Base-by-base conservation (phyloP, 2,113 vertebrate genomes). In the Suricata suricatta region DNA sequence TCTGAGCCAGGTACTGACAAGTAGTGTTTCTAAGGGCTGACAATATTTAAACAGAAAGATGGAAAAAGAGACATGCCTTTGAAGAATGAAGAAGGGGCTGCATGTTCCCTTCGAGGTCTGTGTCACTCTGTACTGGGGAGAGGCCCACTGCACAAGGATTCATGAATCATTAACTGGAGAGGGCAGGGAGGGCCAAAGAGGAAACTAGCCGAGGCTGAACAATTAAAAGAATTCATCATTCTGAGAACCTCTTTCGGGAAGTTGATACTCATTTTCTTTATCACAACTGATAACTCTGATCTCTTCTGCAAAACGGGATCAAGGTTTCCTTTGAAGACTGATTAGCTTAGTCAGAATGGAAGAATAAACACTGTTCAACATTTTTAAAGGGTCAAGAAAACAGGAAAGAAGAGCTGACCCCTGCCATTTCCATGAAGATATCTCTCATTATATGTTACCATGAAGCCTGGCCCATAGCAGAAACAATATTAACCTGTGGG, bases 191-290 rank as follows among this genome's bases (percentile, higher is more conserved):
- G 5, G 68, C 83, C 87, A 84, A 79, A 23, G 17, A 52, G 74
- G 79, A 93, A 96, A 93, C 33, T 1, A 80, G 71, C 29, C 2
- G n/a, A 66, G 44, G 87, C 64, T 54, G 44, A 87, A 41, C 83
- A 90, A 95, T 85, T 90, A 95, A 80, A 77, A 38, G 85, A 60
- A 93, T 88, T 88, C 87, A 74, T 87, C 82, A 95, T 47, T 87
- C 57, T 80, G 16, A 92, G 29, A 93, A 63, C 76, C 74, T 96
- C 76, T 86, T 83, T 94, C 92, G 96, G 92, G 88, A 97, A 96
- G 63, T 1, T 74, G 69, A 68, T 54, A 52, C 16, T 96, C 35
- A 41, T 79, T 74, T 57, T 93, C 84, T 63, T 87, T 64, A 93
- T 86, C n/a, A 6, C 19, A 80, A 69, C 7, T 38, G 83, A 95